These are phyloP conservation scores for Myripristis jacobus DNA, from an alignment of 2,797 vertebrate species.

Conservation along the genomic window DNA sequence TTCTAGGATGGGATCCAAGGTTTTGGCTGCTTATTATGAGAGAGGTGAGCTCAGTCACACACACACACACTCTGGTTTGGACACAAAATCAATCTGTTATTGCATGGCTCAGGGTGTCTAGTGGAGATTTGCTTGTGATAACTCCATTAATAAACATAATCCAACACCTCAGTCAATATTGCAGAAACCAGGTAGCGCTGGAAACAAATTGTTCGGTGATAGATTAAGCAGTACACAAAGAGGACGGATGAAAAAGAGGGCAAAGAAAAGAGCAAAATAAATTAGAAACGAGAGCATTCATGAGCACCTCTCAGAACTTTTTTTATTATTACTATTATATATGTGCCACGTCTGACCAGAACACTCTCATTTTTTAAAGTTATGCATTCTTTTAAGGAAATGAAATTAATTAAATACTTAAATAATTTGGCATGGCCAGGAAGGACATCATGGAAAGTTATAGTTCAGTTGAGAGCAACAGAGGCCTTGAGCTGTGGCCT, in stretches of 20 bases:
- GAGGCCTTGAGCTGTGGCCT: not conserved
- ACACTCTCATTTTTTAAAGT: not conserved
- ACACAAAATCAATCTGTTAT: conserved; percentile 50
- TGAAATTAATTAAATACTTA: not conserved
- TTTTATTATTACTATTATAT: no score
- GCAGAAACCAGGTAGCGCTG: conserved; percentile 34
- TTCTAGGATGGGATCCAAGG: not conserved
- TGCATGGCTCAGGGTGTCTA: conserved; percentile 33
- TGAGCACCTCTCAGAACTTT: conserved; percentile 7
- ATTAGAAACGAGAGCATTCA: not conserved
- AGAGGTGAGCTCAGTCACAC: conserved; percentile 6
- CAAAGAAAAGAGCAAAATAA: not conserved
- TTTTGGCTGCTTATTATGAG: not conserved
- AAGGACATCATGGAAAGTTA: not conserved
- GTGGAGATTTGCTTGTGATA: conserved; percentile 57
- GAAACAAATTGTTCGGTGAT: conserved; percentile 42
- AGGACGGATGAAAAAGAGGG: not conserved
- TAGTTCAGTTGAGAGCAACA: not conserved
- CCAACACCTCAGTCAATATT: conserved; percentile 37
- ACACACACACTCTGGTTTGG: conserved; percentile 27
- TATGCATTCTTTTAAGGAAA: not conserved
- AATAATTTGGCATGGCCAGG: not conserved
- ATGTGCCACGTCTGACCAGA: not conserved
- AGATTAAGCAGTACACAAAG: conserved; percentile 36
- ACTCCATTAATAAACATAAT: conserved; percentile 62